Evolutionary conservation across 2,113 vertebrate species (phyloP).

Genomic region (Tyrannus savana): DNA sequence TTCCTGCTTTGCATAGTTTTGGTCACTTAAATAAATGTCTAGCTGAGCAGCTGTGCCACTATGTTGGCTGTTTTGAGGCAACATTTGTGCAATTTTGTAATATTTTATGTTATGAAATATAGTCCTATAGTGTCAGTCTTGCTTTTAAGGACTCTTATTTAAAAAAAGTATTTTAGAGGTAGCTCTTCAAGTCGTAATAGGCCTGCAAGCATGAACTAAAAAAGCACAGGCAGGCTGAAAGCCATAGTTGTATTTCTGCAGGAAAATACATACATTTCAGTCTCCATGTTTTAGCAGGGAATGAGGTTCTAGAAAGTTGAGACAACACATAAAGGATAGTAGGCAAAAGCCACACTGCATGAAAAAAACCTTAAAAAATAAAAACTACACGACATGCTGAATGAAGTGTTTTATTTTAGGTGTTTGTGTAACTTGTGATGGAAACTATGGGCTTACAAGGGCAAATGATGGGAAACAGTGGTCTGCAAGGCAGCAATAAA

Average conservation of each 20-base stretch:
- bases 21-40: not conserved
- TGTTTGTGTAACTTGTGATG: not conserved
- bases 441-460: not conserved
- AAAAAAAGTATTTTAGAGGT: not conserved
- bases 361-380: not conserved
- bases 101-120: not conserved
- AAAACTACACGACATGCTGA: not conserved
- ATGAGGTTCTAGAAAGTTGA: not conserved
- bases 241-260: not conserved
- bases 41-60: not conserved
- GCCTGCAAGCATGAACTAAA: not conserved
- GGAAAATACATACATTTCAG: not conserved
- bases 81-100: not conserved
- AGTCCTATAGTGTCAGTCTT: not conserved
- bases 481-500: constrained; percentile 40
- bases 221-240: not conserved
- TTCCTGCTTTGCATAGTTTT: not conserved
- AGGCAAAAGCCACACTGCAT: not conserved
- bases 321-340: not conserved
- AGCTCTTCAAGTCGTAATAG: not conserved
- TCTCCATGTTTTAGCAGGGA: not conserved
- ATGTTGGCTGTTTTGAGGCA: not conserved
- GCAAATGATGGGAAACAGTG: constrained; percentile 41
- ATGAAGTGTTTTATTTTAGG: not conserved
- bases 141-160: not conserved